These are phyloP conservation scores for Corythoichthys intestinalis DNA, from an alignment of 2,113 vertebrate species.

Conservation along the genomic window DNA sequence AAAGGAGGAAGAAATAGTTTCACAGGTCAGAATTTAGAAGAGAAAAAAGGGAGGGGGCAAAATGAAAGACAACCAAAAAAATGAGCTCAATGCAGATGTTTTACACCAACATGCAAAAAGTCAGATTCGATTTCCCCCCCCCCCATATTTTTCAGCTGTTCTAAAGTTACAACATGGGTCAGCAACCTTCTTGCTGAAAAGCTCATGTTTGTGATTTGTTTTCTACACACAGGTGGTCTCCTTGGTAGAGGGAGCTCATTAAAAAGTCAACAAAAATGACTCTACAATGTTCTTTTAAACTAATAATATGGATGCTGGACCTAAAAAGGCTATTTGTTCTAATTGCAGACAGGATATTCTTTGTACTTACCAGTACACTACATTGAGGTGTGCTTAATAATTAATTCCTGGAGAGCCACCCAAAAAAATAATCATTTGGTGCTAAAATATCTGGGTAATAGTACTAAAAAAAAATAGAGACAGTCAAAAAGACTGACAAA, in stretches of 20 bases:
- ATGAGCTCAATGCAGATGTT: conserved; percentile 89
- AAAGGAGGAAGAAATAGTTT: conserved; percentile 94
- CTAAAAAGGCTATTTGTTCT: not conserved
- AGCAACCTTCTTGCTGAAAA: conserved; percentile 60
- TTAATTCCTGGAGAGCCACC: not conserved
- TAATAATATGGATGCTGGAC: not conserved
- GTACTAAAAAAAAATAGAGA: not conserved
- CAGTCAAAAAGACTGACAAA: not conserved
- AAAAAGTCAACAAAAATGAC: not conserved
- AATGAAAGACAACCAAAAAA: conserved; percentile 64
- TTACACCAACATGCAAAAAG: conserved; percentile 80
- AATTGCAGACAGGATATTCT: not conserved
- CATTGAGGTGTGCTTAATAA: conserved; percentile 25
- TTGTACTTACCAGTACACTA: not conserved
- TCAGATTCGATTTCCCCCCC: not conserved
- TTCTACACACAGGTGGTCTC: not conserved
- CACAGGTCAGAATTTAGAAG: conserved; percentile 92
- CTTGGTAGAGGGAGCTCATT: not conserved
- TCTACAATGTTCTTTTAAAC: not conserved
- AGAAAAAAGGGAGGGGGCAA: conserved; percentile 57
- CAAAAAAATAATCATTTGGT: not conserved
- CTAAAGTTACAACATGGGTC: conserved; percentile 21
- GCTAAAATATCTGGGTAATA: not conserved
- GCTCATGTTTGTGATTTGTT: not conserved
- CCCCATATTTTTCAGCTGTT: not conserved